Evolutionary conservation across 2,797 vertebrate species (phyloP).

Genomic region (Platyrinchus mystaceus): DNA sequence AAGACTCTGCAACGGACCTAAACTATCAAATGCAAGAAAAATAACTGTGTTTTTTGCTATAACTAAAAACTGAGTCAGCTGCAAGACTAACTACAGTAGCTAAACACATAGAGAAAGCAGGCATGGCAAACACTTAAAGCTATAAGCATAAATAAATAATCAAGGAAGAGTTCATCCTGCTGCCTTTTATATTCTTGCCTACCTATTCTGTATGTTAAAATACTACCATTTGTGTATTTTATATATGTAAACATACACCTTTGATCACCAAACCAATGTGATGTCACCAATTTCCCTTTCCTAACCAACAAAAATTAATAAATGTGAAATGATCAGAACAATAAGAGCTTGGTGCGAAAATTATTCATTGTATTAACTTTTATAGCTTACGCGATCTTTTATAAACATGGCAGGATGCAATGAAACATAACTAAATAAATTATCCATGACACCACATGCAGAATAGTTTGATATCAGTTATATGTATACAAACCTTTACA

Average conservation of each 20-base stretch:
- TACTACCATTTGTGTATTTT: background rate
- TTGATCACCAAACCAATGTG: background rate
- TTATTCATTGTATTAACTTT: background rate
- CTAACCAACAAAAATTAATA: background rate
- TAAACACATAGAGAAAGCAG: background rate
- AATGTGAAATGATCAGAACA: background rate
- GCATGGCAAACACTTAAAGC: background rate
- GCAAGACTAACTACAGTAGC: background rate
- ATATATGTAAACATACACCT: background rate
- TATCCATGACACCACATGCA: accelerated
- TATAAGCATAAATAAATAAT: background rate
- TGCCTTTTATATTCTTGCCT: background rate
- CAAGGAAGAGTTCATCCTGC: background rate
- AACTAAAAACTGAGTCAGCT: background rate
- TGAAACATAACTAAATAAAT: background rate
- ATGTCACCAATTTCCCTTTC: background rate
- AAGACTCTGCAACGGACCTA: background rate
- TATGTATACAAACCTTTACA: slow-evolving; percentile 80
- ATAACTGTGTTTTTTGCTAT: background rate
- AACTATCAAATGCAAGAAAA: background rate
- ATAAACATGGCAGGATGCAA: background rate
- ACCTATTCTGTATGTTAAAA: background rate
- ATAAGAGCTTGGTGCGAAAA: background rate
- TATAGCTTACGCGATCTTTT: background rate
- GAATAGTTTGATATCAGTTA: background rate